These are phyloP conservation scores for Geopemphigus sp. DNA, from an alignment of 1,140 invertebrate genomes.

Conservation along the genomic window DNA sequence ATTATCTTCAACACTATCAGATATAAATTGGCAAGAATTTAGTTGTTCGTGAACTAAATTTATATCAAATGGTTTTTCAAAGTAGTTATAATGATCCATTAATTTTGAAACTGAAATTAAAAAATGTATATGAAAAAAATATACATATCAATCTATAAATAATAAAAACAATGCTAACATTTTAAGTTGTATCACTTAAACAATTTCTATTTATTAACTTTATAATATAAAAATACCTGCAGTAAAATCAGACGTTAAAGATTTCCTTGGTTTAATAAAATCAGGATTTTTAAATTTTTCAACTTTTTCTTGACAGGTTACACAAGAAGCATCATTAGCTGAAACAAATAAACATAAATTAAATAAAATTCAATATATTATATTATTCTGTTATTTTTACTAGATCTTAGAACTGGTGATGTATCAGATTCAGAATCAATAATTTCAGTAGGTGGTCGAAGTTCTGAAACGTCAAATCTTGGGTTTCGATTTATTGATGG, in stretches of 20 bases:
- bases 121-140: background rate
- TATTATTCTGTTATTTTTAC: background rate
- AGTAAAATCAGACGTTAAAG: slow-evolving; percentile 12
- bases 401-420: background rate
- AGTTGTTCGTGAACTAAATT: slow-evolving; percentile 5
- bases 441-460: background rate
- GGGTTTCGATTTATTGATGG: slow-evolving; percentile 6
- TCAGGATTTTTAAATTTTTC: slow-evolving; percentile 32
- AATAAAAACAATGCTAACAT: too few relatives aligned
- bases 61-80: slow-evolving; percentile 27
- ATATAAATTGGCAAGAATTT: slow-evolving; percentile 6
- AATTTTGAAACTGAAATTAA: slow-evolving; percentile 43
- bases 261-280: slow-evolving; percentile 29
- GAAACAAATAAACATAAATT: background rate
- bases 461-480: background rate
- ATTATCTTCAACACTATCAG: slow-evolving; percentile 31
- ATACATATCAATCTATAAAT: too few relatives aligned
- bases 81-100: slow-evolving; percentile 33
- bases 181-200: too few relatives aligned
- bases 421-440: slow-evolving; percentile 25
- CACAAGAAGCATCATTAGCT: slow-evolving; percentile 24
- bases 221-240: slow-evolving; percentile 5
- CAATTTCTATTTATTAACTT: background rate
- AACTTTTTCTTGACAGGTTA: slow-evolving; percentile 36
- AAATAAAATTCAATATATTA: background rate